Percentiles rank a stretch among this genome's conserved stretches.
These are phyloP conservation scores for Mesocentrotus franciscanus DNA, from an alignment of 53 echinoderm and acorn worm species.

Conservation along the genomic window DNA sequence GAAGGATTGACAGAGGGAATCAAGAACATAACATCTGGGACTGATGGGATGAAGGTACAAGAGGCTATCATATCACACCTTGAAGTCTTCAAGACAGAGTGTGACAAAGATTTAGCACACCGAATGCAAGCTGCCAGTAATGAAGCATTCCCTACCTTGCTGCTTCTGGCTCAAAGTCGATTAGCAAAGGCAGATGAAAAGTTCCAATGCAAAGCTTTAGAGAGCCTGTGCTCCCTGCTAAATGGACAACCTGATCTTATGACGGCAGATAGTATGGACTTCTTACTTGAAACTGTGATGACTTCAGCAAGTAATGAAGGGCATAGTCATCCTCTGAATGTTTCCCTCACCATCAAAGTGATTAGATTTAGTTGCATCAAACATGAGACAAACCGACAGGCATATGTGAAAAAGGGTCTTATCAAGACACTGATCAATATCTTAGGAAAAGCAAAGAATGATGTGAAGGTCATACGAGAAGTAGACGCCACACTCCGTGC, in stretches of 20 bases:
- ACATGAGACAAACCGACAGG: slow-evolving; percentile 90
- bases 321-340: slow-evolving; percentile 34
- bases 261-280: slow-evolving; percentile 70
- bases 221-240: slow-evolving; percentile 71
- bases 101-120: slow-evolving; percentile 80
- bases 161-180: slow-evolving; percentile 72
- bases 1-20: slow-evolving; percentile 75
- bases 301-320: neutral
- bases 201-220: slow-evolving; percentile 63
- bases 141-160: slow-evolving; percentile 82
- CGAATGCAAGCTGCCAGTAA: slow-evolving; percentile 85
- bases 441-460: slow-evolving; percentile 62
- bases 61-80: slow-evolving; percentile 67
- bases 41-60: slow-evolving; percentile 66
- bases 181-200: slow-evolving; percentile 56
- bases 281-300: slow-evolving; percentile 63
- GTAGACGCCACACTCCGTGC: slow-evolving; percentile 77
- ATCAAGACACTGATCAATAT: slow-evolving; percentile 73
- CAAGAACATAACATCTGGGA: slow-evolving; percentile 50
- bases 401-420: slow-evolving; percentile 81
- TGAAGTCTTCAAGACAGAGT: slow-evolving; percentile 77
- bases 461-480: slow-evolving; percentile 72
- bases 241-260: slow-evolving; percentile 97
- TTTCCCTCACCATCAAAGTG: slow-evolving; percentile 58
- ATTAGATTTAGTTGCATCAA: slow-evolving; percentile 86